Evolutionary conservation across 2,888 invertebrate genomes (phyloP), one percentile per base, ranked within the genome.

Genomic region (Athalia circularis): DNA sequence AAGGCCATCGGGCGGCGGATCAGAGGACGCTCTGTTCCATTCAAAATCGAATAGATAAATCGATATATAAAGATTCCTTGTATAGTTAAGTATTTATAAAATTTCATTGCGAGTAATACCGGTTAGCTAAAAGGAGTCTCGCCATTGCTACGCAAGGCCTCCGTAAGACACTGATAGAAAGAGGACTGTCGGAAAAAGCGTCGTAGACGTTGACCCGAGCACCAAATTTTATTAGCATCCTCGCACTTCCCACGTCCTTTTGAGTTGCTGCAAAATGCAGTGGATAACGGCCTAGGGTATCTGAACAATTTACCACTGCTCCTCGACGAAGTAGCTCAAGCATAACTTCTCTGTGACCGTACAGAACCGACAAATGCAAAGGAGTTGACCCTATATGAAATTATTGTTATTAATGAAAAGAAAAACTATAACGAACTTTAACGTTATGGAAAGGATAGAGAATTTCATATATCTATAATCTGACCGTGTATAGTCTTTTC

Each of bases 251-350:
- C 11, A 80, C 57, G 59, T 82, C 79, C 11, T 47, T 80, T 43
- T 81, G 80, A 7, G 80, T 62, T 8, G 81, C 80, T 2, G 82
- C 82, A 65, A 81, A 83, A 77, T 83, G 82, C 13, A 83, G 79
- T 2, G 82, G 82, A 76, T 75, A 64, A 48, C 82, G 79, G 7
- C 81, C 72, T 13, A 83, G 79, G 80, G 80, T 83, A 61, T 83
- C 81, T 43, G 45, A 57, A 75, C 80, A 80, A 57, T 72, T 65
- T 3, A 64, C 50, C 50, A 7, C 9, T 4, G 82, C 81, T 47
- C 82, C 82, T 8, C 74, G 54, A 45, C 74, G 77, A 48, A 80
- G 57, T 29, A 83, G 79, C 75, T 82, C 80, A 4, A 50, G 11
- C 52, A 79, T 78, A 9, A 79, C 82, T 65, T 52, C 59, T 29